These are phyloP conservation scores for Drosophila suzukii DNA, from an alignment of 1,140 invertebrate species.

Conservation along the genomic window DNA sequence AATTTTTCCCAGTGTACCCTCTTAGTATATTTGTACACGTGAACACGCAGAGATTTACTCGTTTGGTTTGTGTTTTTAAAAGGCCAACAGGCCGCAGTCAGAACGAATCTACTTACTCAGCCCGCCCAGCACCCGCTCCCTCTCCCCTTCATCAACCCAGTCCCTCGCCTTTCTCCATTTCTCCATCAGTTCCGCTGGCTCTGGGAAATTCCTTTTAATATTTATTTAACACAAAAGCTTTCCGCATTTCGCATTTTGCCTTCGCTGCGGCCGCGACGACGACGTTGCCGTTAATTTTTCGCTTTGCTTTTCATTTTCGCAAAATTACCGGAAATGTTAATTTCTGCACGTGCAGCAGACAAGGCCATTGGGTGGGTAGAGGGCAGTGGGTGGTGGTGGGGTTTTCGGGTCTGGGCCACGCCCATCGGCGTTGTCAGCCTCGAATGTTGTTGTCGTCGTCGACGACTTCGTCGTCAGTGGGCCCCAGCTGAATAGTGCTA, in stretches of 20 bases:
- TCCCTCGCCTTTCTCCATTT: conserved; percentile 2
- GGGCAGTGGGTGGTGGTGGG: conserved; percentile 25
- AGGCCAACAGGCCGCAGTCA: conserved; percentile 61
- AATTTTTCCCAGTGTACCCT: conserved; percentile 9
- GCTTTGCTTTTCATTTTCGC: conserved; percentile 83
- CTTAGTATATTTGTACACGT: conserved; percentile 14
- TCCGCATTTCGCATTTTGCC: conserved; percentile 73
- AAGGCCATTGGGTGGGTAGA: conserved; percentile 3
- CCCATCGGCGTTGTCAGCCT: conserved; percentile 44
- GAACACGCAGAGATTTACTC: conserved; percentile 60
- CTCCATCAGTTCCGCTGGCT: conserved; percentile 39
- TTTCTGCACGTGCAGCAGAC: conserved; percentile 81
- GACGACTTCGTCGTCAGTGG: conserved; percentile 45
- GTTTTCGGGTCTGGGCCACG: conserved; percentile 37
- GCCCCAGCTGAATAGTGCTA: conserved; percentile 81
- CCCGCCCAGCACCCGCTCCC: background rate
- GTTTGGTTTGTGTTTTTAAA: conserved; percentile 64
- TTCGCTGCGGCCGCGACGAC: conserved; percentile 30
- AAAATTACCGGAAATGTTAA: conserved; percentile 84
- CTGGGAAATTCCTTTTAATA: conserved; percentile 79
- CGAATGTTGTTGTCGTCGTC: conserved; percentile 23
- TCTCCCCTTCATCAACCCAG: too few species aligned
- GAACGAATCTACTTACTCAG: conserved; percentile 51
- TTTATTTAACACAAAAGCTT: conserved; percentile 83
- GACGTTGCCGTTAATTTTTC: conserved; percentile 79